Percentiles rank a stretch among this genome's conserved stretches.
Conservation (phyloP, 2,888 invertebrate species). For the Heterodera filipjevi region DNA sequence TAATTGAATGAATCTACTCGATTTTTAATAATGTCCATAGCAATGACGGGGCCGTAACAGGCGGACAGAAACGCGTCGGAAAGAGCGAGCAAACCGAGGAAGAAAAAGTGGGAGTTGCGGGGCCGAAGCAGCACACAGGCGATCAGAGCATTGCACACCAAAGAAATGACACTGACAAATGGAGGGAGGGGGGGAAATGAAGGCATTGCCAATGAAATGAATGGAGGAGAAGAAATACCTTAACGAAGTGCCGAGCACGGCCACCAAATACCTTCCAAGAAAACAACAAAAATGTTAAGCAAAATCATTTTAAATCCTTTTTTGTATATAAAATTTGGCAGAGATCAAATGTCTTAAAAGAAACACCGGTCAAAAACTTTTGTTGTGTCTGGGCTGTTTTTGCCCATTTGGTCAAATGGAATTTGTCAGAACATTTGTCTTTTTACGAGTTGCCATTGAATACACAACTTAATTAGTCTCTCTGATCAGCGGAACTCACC, state of each 20-base stretch:
- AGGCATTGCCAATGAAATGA: neutral
- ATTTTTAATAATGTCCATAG: constrained; percentile 63
- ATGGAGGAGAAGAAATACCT: neutral
- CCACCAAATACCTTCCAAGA: constrained; percentile 56
- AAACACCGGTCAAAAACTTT: too few relatives aligned
- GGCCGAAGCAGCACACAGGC: constrained; percentile 54
- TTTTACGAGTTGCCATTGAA: neutral
- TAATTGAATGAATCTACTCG: constrained; percentile 37
- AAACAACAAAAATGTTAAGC: constrained; percentile 15
- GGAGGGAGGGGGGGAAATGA: neutral
- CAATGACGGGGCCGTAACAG: constrained; percentile 63
- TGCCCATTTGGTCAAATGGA: too few relatives aligned
- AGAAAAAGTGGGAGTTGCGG: constrained; percentile 60
- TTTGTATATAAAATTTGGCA: neutral
- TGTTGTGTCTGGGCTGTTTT: too few relatives aligned
- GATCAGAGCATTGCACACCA: constrained; percentile 46
- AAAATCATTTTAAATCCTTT: neutral
- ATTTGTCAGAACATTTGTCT: too few relatives aligned
- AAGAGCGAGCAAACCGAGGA: constrained; percentile 60
- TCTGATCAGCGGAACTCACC: neutral
- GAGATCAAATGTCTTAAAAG: too few relatives aligned
- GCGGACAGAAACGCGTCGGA: constrained; percentile 61
- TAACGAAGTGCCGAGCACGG: constrained; percentile 56
- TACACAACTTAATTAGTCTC: neutral
- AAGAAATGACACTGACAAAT: constrained; percentile 44